phyloP scores from a whole-genome alignment of 2,888 invertebrate genomes.

The Trichogramma dendrolimi region DNA sequence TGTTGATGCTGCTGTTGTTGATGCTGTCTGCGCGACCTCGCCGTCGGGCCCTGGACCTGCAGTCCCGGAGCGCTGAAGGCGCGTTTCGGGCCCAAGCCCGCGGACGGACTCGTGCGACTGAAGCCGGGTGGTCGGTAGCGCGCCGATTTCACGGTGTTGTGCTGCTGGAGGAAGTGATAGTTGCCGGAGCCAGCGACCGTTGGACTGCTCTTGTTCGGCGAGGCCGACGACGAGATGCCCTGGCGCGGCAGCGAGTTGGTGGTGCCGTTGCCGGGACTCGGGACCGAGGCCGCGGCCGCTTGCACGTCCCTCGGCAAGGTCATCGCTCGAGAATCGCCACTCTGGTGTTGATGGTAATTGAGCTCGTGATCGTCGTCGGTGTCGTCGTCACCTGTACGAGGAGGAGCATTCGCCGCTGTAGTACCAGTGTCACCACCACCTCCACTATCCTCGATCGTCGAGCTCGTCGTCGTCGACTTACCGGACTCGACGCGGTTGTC shows the following conservation, averaged over 20 bases:
- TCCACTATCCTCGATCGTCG: neutral
- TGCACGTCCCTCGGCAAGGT: constrained; percentile 65
- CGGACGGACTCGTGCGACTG: constrained; percentile 55
- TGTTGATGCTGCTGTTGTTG: neutral
- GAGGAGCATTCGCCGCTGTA: neutral
- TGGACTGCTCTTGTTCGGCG: constrained; percentile 42
- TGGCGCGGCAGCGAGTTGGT: constrained; percentile 77
- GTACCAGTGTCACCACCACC: neutral
- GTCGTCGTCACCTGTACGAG: constrained; percentile 46
- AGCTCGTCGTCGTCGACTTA: constrained; percentile 26
- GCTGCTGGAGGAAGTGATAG: constrained; percentile 56
- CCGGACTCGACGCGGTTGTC: constrained; percentile 49
- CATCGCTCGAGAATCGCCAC: constrained; percentile 54
- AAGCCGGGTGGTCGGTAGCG: constrained; percentile 82
- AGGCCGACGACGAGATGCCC: constrained; percentile 59
- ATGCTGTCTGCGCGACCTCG: constrained; percentile 5
- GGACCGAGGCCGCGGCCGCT: constrained; percentile 41
- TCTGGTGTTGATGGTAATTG: constrained; percentile 44
- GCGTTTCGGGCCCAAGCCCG: constrained; percentile 59
- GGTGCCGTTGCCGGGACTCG: constrained; percentile 37
- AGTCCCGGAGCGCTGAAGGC: constrained; percentile 74
- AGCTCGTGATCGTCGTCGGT: constrained; percentile 48
- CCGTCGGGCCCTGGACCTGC: constrained; percentile 47
- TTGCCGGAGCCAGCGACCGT: constrained; percentile 58
- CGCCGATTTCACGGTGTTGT: constrained; percentile 75